A percentile compares a stretch with the other conserved stretches of the same genome.
phyloP scores from a whole-genome alignment of 2,113 vertebrate genomes.

The Dermatemys mawii region DNA sequence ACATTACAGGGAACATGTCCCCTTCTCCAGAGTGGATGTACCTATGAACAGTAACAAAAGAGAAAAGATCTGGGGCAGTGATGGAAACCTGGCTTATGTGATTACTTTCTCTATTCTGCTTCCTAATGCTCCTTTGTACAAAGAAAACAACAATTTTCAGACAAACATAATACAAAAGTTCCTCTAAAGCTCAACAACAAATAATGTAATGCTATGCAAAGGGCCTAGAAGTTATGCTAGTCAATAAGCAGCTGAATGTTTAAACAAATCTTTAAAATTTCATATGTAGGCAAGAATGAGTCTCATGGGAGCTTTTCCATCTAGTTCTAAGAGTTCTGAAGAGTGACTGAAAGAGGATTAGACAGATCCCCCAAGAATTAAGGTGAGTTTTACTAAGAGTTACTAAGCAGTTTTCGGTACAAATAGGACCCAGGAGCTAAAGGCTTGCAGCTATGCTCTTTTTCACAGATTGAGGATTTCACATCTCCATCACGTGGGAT shows the following conservation, averaged over 20 bases:
- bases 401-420: neutral
- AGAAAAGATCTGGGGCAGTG: neutral
- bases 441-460: neutral
- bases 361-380: neutral
- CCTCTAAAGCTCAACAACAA: rapidly evolving
- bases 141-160: neutral
- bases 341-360: neutral
- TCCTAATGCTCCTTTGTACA: neutral
- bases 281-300: neutral
- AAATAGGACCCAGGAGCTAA: neutral
- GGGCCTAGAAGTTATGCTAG: neutral
- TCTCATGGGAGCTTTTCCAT: neutral
- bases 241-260: neutral
- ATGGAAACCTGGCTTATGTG: neutral
- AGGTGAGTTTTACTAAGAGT: neutral
- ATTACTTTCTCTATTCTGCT: neutral
- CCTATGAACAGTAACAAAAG: rapidly evolving
- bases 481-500: neutral
- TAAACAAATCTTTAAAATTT: neutral
- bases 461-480: neutral
- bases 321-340: neutral
- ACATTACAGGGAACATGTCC: neutral
- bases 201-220: rapidly evolving
- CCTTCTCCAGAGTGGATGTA: too few species aligned
- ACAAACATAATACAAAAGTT: neutral